Base-by-base conservation (phyloP, 1,140 invertebrate genomes). In the Megathymus violae region DNA sequence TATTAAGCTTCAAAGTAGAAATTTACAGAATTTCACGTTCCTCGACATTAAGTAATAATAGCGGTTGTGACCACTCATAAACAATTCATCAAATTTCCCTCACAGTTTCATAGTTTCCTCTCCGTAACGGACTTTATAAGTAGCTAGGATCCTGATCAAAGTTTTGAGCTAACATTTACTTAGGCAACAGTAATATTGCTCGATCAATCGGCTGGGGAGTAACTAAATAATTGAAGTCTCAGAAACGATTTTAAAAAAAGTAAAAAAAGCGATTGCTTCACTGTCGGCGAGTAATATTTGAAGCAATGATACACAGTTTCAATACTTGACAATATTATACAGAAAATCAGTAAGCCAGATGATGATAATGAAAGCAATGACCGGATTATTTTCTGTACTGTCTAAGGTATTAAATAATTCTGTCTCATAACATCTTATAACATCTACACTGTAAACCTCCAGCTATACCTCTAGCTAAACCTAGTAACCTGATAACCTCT, bases 1-100 rank as follows among this genome's bases (percentile, higher is more conserved):
- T 36, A 22, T 11, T 46, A 9, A 46, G 17, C 10, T 11, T 0
- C 2, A 0, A 22, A 11, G 17, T 19, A 19, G 2, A 22, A 44
- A 7, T 44, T 7, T 22, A 46, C 16, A 11, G 17, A 15, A 43
- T 10, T 54, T 54, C 9, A 43, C 13, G 19, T 13, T 22, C 22
- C 36, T 52, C 47, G 56, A 68, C 62, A 60, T 68, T 68, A 70
- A 63, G 44, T 52, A 43, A 63, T 54, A 19, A 66, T 36, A 58
- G 40, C 62, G 62, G 4, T 7, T 36, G 38, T 67, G 50, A 58
- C 62, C 60, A 62, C 64, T 65, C 64, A 64, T 67, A 68, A 71
- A 71, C 71, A 74, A 64, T 65, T 62, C 56, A 54, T 31, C 41
- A 25, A 67, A 71, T 69, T 71, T 71, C 50, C 41, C 50, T 51